Evolutionary conservation across 1,140 invertebrate species (phyloP).

Genomic region (Temnothorax longispinosus): DNA sequence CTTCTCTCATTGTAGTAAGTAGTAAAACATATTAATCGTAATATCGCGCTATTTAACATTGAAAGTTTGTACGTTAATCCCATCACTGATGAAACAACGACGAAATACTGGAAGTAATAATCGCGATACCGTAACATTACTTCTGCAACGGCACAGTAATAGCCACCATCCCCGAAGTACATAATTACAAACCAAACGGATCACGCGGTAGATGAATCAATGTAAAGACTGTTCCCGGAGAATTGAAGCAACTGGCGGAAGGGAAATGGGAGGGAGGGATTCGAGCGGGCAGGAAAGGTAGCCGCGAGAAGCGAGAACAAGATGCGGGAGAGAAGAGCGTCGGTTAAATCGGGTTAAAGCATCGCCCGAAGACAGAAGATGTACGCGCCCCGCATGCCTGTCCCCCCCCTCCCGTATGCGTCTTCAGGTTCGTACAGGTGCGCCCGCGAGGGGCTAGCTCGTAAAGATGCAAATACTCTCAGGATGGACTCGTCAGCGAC

Average conservation of each 20-base stretch:
- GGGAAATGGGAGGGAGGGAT: background rate
- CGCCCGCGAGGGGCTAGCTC: slow-evolving; percentile 71
- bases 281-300: background rate
- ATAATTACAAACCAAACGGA: slow-evolving; percentile 43
- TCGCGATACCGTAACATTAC: slow-evolving; percentile 29
- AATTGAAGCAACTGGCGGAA: background rate
- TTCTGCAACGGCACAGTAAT: slow-evolving; percentile 20
- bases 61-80: slow-evolving; percentile 14
- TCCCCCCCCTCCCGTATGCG: background rate
- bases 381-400: slow-evolving; percentile 43
- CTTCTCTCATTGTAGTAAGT: background rate
- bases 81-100: background rate
- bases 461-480: slow-evolving; percentile 83
- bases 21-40: background rate
- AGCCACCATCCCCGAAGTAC: slow-evolving; percentile 11
- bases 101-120: slow-evolving; percentile 6
- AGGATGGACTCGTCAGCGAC: slow-evolving; percentile 81
- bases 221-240: slow-evolving; percentile 14
- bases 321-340: background rate
- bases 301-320: slow-evolving; percentile 12
- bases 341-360: slow-evolving; percentile 64
- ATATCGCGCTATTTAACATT: background rate
- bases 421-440: slow-evolving; percentile 75
- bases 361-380: slow-evolving; percentile 72
- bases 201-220: slow-evolving; percentile 36